Percentiles rank a stretch among this genome's conserved stretches.
Evolutionary conservation across 2,888 invertebrate genomes (phyloP).

Genomic region (Formica aserva): DNA sequence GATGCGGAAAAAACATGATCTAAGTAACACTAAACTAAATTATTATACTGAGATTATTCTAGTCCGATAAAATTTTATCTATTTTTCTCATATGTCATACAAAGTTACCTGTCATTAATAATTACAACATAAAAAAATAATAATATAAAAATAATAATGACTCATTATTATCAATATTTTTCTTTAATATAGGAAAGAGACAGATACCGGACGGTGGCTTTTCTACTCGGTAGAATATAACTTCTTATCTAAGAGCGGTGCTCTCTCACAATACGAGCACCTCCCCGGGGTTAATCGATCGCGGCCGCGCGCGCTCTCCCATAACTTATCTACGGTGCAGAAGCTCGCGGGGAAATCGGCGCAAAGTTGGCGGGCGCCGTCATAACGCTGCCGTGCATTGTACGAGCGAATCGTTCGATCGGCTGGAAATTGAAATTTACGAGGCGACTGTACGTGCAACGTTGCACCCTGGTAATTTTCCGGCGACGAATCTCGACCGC

Average conservation of each 20-base stretch:
- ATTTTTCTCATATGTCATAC: not conserved
- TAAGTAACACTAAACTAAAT: not conserved
- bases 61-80: not conserved
- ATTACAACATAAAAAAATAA: too few relatives aligned
- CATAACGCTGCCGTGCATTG: slow-evolving; percentile 56
- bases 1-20: not conserved
- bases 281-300: slow-evolving; percentile 56
- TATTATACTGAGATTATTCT: not conserved
- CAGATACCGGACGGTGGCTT: not conserved
- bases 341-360: slow-evolving; percentile 44
- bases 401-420: slow-evolving; percentile 58
- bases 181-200: not conserved
- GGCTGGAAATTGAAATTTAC: slow-evolving; percentile 70
- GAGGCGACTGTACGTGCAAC: slow-evolving; percentile 57
- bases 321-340: slow-evolving; percentile 48
- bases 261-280: slow-evolving; percentile 8
- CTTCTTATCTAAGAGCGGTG: slow-evolving; percentile 34
- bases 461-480: slow-evolving; percentile 71
- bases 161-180: not conserved
- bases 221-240: not conserved
- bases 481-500: slow-evolving; percentile 73
- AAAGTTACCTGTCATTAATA: not conserved
- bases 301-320: slow-evolving; percentile 27
- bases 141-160: too few relatives aligned
- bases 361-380: slow-evolving; percentile 39